Conservation (phyloP, 2,797 vertebrate genomes). For the Chromobotia macracanthus region DNA sequence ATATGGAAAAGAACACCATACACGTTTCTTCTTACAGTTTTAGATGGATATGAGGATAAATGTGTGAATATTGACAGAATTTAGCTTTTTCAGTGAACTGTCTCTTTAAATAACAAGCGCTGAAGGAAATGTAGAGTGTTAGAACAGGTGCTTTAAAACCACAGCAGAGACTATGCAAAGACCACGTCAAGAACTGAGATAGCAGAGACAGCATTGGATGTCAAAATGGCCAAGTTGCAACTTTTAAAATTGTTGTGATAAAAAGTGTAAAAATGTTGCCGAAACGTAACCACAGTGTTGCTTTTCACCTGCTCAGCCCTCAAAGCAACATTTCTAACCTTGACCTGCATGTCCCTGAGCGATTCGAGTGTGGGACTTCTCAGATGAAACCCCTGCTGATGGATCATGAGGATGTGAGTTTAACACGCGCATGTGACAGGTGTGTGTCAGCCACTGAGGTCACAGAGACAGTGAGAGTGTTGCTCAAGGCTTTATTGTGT, state of each 20-base stretch:
- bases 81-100: neutral
- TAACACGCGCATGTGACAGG: conserved; percentile 24
- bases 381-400: neutral
- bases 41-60: too few species aligned
- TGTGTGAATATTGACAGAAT: neutral
- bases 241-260: neutral
- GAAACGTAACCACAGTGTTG: neutral
- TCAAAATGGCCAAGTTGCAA: neutral
- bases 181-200: too few species aligned
- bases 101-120: neutral
- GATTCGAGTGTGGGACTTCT: neutral
- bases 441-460: conserved; percentile 26
- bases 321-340: neutral
- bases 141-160: neutral
- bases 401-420: neutral
- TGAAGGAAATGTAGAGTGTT: neutral
- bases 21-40: too few species aligned
- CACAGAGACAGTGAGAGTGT: conserved; percentile 24
- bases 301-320: neutral
- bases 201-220: too few species aligned
- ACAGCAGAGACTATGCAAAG: too few species aligned
- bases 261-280: neutral
- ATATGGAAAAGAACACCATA: too few species aligned
- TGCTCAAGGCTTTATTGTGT: conserved; percentile 35
- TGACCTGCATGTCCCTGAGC: neutral